These are phyloP conservation scores for Temnothorax longispinosus DNA, from an alignment of 1,140 invertebrate genomes.

Conservation along the genomic window DNA sequence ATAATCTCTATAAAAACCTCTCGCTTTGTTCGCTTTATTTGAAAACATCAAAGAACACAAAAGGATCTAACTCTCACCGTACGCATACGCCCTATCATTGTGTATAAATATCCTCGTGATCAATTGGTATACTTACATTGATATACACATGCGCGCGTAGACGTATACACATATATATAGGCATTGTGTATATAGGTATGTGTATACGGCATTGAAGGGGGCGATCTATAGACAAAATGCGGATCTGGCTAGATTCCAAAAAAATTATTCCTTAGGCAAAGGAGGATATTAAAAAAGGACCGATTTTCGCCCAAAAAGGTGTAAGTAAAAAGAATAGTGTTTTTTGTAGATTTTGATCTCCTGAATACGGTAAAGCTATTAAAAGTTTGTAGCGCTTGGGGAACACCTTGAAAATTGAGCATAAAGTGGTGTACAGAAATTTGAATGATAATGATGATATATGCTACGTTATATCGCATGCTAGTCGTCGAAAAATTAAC, in stretches of 20 bases:
- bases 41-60: background rate
- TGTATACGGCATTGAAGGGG: constrained; percentile 25
- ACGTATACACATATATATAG: background rate
- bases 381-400: too few relatives aligned
- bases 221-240: constrained; percentile 74
- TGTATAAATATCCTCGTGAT: constrained; percentile 40
- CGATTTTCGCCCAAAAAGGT: too few relatives aligned
- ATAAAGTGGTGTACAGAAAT: too few relatives aligned
- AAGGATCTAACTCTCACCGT: background rate
- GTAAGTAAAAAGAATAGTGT: too few relatives aligned
- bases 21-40: background rate
- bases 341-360: too few relatives aligned
- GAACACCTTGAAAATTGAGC: too few relatives aligned
- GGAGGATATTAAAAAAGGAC: too few relatives aligned
- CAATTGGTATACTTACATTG: constrained; percentile 24
- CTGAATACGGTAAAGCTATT: too few relatives aligned
- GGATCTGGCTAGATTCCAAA: constrained; percentile 79
- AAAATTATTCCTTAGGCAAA: constrained; percentile 58
- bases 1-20: background rate
- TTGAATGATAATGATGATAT: too few relatives aligned
- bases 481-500: too few relatives aligned
- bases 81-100: constrained; percentile 18
- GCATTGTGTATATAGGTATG: background rate
- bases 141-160: background rate
- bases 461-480: too few relatives aligned